Conservation (phyloP, 2,797 vertebrate genomes). For the Lemur catta region DNA sequence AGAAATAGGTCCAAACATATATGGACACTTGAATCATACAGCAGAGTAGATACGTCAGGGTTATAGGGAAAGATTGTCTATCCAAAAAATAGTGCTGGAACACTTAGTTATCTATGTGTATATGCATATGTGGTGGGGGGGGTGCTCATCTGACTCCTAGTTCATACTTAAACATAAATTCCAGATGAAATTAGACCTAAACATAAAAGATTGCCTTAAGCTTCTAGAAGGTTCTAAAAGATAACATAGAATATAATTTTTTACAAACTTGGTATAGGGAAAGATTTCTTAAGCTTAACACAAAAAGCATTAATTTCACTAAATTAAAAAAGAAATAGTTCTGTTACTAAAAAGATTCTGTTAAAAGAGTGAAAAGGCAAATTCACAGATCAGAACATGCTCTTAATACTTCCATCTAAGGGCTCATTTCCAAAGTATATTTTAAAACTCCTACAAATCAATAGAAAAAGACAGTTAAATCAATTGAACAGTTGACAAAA, state of each 20-base stretch:
- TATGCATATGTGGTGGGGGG: not conserved
- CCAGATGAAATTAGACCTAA: not conserved
- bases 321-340: not conserved
- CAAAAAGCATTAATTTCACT: not conserved
- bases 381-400: not conserved
- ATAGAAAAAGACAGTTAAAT: not conserved
- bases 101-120: not conserved
- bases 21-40: not conserved
- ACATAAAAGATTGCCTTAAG: not conserved
- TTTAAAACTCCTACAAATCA: not conserved
- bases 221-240: not conserved
- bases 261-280: not conserved
- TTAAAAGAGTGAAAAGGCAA: not conserved
- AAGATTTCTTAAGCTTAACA: not conserved
- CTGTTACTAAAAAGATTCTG: not conserved
- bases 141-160: not conserved
- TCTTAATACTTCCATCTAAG: not conserved
- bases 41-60: not conserved
- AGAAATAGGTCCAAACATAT: not conserved
- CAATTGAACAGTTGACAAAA: not conserved
- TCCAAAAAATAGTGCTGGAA: not conserved
- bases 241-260: not conserved
- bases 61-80: not conserved
- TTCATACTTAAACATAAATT: not conserved
- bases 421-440: not conserved